Percentiles rank a stretch among this genome's conserved stretches.
Conservation (phyloP, 2,797 vertebrate species). For the Enteromius radiatus region DNA sequence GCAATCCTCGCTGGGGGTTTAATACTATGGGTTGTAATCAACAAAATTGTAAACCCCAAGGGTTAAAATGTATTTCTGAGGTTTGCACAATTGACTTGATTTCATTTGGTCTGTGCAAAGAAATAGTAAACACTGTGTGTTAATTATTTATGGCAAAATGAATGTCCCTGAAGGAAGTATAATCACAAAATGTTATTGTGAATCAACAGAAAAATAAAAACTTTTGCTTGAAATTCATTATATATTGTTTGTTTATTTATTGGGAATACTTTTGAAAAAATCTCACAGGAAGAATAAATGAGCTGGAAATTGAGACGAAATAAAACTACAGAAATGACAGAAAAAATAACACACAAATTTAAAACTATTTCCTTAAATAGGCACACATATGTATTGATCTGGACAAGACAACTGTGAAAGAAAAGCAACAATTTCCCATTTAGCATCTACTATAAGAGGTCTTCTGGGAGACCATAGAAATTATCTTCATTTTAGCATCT, state of each 20-base stretch:
- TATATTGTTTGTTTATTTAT: not conserved
- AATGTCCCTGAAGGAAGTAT: slow-evolving; percentile 19
- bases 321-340: not conserved
- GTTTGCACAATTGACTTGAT: slow-evolving; percentile 82
- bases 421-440: not conserved
- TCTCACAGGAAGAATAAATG: not conserved
- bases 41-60: slow-evolving; percentile 84
- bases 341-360: not conserved
- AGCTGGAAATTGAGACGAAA: not conserved
- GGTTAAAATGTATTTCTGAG: slow-evolving; percentile 77
- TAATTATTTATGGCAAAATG: slow-evolving; percentile 60
- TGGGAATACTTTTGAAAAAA: not conserved
- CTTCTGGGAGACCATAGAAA: not conserved
- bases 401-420: not conserved
- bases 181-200: slow-evolving; percentile 20
- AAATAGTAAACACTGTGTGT: slow-evolving; percentile 84
- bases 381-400: not conserved
- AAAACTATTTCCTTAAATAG: not conserved
- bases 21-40: slow-evolving; percentile 76
- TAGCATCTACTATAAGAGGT: not conserved
- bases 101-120: slow-evolving; percentile 83
- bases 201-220: slow-evolving; percentile 43
- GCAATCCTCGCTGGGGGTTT: slow-evolving; percentile 83
- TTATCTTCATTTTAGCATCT: not conserved
- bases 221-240: not conserved